Conservation (phyloP, 1,140 invertebrate species). For the Drosophila truncata region DNA sequence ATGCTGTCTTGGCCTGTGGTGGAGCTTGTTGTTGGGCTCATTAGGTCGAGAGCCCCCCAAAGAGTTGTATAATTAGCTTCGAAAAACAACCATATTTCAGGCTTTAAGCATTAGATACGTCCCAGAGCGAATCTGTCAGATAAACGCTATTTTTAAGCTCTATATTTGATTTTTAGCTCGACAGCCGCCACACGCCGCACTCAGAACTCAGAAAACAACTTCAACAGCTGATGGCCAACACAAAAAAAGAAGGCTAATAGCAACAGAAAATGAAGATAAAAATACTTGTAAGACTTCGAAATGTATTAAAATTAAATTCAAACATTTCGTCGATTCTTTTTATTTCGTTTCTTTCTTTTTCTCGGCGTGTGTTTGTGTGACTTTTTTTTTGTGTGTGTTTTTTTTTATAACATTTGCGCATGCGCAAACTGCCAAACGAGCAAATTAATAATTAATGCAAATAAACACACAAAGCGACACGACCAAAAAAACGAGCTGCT, state of each 20-base stretch:
- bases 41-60: conserved; percentile 67
- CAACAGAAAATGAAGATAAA: conserved; percentile 20
- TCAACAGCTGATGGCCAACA: conserved; percentile 50
- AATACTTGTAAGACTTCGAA: conserved; percentile 36
- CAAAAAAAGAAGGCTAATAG: conserved; percentile 70
- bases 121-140: conserved; percentile 63
- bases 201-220: conserved; percentile 23
- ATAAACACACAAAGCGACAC: conserved; percentile 71
- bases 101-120: conserved; percentile 21
- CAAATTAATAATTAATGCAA: conserved; percentile 84
- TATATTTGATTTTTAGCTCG: conserved; percentile 56
- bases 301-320: conserved; percentile 79
- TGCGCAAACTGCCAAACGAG: conserved; percentile 80
- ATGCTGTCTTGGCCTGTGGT: conserved; percentile 24
- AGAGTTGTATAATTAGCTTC: conserved; percentile 71
- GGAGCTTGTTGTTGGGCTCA: conserved; percentile 47
- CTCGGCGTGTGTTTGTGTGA: not conserved
- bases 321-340: conserved; percentile 60
- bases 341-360: conserved; percentile 12
- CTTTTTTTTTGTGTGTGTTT: conserved; percentile 9
- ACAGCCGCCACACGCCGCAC: conserved; percentile 73
- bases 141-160: conserved; percentile 71
- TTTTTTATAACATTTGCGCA: conserved; percentile 73
- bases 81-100: conserved; percentile 27
- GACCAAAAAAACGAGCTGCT: conserved; percentile 39